A percentile compares a stretch with the other conserved stretches of the same genome.
Conservation (phyloP, 2,888 invertebrate species). For the Oscheius sp. region DNA sequence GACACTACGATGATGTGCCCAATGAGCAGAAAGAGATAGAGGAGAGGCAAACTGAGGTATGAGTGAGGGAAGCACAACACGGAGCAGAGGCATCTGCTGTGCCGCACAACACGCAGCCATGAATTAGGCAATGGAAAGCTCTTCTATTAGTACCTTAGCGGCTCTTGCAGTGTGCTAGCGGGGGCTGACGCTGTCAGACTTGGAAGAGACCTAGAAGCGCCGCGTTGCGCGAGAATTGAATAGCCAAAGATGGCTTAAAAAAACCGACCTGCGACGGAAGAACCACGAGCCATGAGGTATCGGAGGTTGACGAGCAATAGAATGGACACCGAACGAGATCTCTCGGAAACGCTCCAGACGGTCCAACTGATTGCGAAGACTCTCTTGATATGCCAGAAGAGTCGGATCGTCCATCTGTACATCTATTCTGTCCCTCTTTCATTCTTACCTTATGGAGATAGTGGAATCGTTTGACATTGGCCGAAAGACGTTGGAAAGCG, state of each 20-base stretch:
- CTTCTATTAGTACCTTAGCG: constrained; percentile 51
- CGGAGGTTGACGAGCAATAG: constrained; percentile 66
- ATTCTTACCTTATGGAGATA: constrained; percentile 65
- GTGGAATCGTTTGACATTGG: constrained; percentile 62
- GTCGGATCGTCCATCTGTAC: constrained; percentile 67
- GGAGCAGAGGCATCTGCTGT: constrained; percentile 11
- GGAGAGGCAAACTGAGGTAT: constrained; percentile 20
- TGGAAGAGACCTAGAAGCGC: constrained; percentile 56
- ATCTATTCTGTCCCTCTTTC: background rate
- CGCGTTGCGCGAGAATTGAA: background rate
- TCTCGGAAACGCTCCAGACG: constrained; percentile 65
- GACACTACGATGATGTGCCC: background rate
- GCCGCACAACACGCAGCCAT: constrained; percentile 16
- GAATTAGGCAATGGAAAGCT: background rate
- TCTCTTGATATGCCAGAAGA: constrained; percentile 64
- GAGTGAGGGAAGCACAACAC: constrained; percentile 16
- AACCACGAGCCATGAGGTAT: constrained; percentile 63
- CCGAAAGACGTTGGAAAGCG: constrained; percentile 59
- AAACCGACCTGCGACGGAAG: constrained; percentile 63
- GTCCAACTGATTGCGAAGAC: constrained; percentile 59
- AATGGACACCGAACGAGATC: constrained; percentile 66
- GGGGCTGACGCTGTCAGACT: constrained; percentile 60
- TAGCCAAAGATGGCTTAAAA: background rate
- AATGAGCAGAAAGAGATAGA: constrained; percentile 12
- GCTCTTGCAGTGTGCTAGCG: constrained; percentile 59